Conservation (phyloP, 2,113 vertebrate genomes). For the Pluvianellus socialis region DNA sequence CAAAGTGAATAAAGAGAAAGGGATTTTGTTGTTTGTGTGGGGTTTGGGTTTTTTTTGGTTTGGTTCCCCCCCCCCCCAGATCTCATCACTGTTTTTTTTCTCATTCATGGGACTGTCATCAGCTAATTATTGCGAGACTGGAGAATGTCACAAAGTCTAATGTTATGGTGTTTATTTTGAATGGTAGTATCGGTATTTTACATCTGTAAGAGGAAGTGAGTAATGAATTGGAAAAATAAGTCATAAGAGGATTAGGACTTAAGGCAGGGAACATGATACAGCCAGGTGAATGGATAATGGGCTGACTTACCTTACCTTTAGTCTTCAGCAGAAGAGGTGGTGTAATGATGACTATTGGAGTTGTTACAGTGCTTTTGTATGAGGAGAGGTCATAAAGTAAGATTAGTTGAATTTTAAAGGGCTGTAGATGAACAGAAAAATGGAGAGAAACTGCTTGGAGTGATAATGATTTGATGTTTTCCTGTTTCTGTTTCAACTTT, state of each 20-base stretch:
- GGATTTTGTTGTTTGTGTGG: neutral
- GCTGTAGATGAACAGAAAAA: neutral
- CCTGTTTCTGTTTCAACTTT: neutral
- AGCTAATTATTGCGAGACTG: neutral
- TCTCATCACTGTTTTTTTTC: neutral
- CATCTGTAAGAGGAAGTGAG: neutral
- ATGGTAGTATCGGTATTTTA: neutral
- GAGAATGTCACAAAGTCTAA: neutral
- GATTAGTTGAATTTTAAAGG: neutral
- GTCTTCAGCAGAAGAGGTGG: neutral
- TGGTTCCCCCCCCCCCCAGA: too few species aligned
- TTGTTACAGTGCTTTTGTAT: neutral
- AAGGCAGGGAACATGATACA: neutral
- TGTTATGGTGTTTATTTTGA: neutral
- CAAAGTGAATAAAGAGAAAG: neutral
- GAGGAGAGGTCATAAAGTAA: neutral
- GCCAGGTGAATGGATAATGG: neutral
- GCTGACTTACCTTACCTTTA: neutral
- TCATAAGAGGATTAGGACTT: neutral
- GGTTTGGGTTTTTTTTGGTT: too few species aligned
- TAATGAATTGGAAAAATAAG: neutral
- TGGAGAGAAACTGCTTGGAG: neutral
- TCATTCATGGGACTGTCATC: neutral
- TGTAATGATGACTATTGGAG: neutral
- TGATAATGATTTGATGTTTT: neutral